Evolutionary conservation across 2,888 invertebrate species (phyloP), one percentile per base, ranked within the genome.

Genomic region (Nomada flava): DNA sequence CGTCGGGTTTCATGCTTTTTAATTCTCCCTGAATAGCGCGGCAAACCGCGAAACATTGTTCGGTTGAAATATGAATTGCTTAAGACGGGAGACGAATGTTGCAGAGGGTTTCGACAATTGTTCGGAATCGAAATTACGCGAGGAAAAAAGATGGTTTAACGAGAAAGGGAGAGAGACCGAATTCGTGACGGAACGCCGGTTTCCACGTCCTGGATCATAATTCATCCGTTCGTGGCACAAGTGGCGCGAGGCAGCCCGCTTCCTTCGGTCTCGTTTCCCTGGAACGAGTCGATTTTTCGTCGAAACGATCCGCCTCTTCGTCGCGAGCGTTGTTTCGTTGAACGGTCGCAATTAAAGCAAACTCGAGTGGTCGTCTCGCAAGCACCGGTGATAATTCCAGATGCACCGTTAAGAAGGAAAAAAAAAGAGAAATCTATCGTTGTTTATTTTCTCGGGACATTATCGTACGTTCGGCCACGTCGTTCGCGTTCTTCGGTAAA

Each of bases 131-230:
- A 11, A 36, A 68, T 36, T 11, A 44, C 44, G 44, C 2, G 23
- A 13, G 60, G n/a, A 42, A 69, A 47, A 15, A 7, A 36, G 36
- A 7, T 7, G 36, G 36, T 36, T 36, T 36, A 36, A 36, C 0
- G 36, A 36, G 36, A 36, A 36, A 29, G 29, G 3, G 29, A 29
- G 29, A 29, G 29, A 29, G 79, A 74, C 69, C 60, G 76, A 84
- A 82, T 74, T 85, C 76, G 78, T 82, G 76, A 79, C 78, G 85
- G 79, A 85, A 85, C 84, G 82, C 60, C 76, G 85, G 60, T 79
- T 79, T 76, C 70, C 55, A 70, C 84, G 82, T 82, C 76, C 84
- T 77, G 79, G 76, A 84, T 85, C 82, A 79, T 84, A 85, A 82
- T 76, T 84, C 85, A 72, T 65, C 79, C 84, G 85, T 82, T 84